phyloP scores from a whole-genome alignment of 92 coral and sea anemone species.

The Paragorgia papillata region DNA sequence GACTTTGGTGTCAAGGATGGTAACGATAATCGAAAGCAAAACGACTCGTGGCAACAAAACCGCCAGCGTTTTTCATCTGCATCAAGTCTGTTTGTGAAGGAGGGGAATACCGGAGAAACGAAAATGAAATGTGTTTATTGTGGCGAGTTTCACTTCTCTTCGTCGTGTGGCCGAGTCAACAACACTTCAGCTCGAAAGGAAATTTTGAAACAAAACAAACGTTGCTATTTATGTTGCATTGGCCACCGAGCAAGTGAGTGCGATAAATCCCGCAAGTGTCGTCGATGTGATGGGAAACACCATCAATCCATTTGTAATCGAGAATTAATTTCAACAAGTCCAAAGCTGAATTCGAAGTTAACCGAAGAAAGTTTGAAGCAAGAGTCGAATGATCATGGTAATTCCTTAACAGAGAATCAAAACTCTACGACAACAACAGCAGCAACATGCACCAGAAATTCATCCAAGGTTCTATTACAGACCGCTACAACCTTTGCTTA shows the following conservation, averaged over 20 bases:
- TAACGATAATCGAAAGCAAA: background rate
- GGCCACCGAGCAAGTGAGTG: slow-evolving; percentile 55
- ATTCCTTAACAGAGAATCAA: background rate
- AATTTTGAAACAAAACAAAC: slow-evolving; percentile 36
- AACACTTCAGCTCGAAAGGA: slow-evolving; percentile 42
- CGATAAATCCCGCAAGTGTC: slow-evolving; percentile 53
- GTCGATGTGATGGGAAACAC: slow-evolving; percentile 57
- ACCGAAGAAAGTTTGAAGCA: background rate
- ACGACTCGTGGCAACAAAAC: background rate
- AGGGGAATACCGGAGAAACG: background rate
- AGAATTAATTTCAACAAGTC: background rate
- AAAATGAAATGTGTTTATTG: slow-evolving; percentile 37
- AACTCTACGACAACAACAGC: slow-evolving; percentile 34
- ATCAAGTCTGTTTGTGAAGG: background rate
- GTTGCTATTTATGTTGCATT: slow-evolving; percentile 57
- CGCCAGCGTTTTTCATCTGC: background rate
- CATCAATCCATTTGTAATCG: slow-evolving; percentile 57
- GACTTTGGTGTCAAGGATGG: background rate
- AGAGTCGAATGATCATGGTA: background rate
- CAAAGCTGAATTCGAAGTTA: background rate
- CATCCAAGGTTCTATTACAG: slow-evolving; percentile 37
- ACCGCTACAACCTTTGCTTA: slow-evolving; percentile 51
- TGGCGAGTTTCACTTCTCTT: slow-evolving; percentile 51
- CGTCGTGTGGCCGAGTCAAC: slow-evolving; percentile 46
- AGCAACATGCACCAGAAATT: slow-evolving; percentile 46